These are phyloP conservation scores for Macropis europaea DNA, from an alignment of 2,888 invertebrate genomes.

Conservation along the genomic window DNA sequence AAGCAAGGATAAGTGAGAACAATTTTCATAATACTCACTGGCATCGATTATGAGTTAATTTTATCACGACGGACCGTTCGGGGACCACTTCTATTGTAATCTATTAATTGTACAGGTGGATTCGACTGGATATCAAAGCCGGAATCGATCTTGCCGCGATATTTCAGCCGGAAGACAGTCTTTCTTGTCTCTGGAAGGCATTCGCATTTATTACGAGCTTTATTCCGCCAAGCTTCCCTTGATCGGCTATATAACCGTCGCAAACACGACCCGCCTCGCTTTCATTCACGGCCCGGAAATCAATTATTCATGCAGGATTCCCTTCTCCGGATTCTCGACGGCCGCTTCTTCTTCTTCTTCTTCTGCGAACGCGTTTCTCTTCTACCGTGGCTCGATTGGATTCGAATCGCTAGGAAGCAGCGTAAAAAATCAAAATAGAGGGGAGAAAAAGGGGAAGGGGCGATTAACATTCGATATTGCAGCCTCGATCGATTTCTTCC, in stretches of 20 bases:
- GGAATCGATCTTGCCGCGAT: constrained; percentile 54
- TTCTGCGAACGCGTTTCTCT: constrained; percentile 37
- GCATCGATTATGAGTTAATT: no score
- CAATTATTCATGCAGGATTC: constrained; percentile 61
- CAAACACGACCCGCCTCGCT: constrained; percentile 55
- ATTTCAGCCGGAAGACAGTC: constrained; percentile 53
- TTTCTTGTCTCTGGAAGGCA: constrained; percentile 42
- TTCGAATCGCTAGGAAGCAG: constrained; percentile 41
- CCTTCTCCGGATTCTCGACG: constrained; percentile 41
- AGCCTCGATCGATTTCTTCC: background rate
- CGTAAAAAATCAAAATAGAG: constrained; percentile 30
- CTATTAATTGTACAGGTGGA: constrained; percentile 28
- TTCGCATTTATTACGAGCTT: constrained; percentile 58
- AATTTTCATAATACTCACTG: no score
- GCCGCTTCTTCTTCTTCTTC: constrained; percentile 48
- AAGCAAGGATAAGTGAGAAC: no score
- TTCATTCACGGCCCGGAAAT: constrained; percentile 59
- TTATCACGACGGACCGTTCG: no score
- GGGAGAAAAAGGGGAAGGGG: background rate
- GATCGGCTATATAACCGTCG: constrained; percentile 54
- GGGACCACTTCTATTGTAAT: no score
- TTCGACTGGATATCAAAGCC: constrained; percentile 55
- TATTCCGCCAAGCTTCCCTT: constrained; percentile 46
- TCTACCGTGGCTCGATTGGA: constrained; percentile 32
- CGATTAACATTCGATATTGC: background rate